phyloP scores from a whole-genome alignment of 2,888 invertebrate genomes.

The Lepidochrysops patricia region DNA sequence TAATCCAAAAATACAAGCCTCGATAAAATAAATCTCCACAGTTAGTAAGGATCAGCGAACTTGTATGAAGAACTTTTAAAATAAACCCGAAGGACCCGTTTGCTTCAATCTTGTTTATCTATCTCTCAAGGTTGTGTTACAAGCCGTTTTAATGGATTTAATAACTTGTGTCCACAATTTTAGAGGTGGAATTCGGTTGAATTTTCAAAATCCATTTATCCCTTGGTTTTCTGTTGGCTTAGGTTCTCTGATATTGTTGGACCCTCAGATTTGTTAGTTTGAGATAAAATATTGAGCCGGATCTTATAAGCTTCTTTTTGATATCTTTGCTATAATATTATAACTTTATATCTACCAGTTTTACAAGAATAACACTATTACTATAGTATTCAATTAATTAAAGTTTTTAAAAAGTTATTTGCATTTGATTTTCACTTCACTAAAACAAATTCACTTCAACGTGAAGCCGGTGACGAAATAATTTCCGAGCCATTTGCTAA shows the following conservation, averaged over 20 bases:
- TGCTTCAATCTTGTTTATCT: not conserved
- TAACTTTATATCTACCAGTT: no score
- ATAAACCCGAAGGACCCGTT: not conserved
- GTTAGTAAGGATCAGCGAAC: not conserved
- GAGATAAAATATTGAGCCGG: not conserved
- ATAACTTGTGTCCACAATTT: not conserved
- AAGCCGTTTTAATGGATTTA: not conserved
- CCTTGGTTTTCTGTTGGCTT: conserved; percentile 2
- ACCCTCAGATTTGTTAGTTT: conserved; percentile 9
- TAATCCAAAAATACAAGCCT: not conserved
- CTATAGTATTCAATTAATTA: no score
- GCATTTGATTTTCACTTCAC: not conserved
- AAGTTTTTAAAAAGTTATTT: not conserved
- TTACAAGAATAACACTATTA: no score
- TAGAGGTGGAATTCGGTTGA: not conserved
- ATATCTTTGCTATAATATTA: not conserved
- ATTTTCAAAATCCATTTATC: not conserved
- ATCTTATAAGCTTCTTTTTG: not conserved
- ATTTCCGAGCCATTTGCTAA: conserved; percentile 6
- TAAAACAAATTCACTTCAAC: not conserved
- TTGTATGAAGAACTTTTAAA: not conserved
- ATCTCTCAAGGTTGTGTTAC: not conserved
- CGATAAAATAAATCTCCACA: not conserved
- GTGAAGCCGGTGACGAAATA: not conserved
- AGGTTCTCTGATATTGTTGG: conserved; percentile 1